Evolutionary conservation across 1,140 invertebrate genomes (phyloP), one percentile per base, ranked within the genome.

Genomic region (Chrysomallon squamiferum): DNA sequence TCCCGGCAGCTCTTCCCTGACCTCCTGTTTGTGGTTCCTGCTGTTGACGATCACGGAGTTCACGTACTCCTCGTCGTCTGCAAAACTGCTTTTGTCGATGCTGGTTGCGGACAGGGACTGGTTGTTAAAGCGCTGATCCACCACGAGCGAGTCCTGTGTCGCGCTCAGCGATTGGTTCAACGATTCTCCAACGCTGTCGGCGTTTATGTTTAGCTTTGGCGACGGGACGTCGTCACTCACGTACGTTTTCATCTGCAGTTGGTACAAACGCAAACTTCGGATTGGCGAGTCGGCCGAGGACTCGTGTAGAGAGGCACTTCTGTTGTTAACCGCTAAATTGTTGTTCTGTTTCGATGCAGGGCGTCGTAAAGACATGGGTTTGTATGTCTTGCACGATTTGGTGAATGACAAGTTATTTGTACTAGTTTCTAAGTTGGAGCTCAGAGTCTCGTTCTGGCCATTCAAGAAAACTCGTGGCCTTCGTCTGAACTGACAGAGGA

Each of bases 401-500:
- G 5, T 38, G 35, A 38, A 38, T 15, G 35, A 38, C 35, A 38
- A 5, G 35, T 38, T 38, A 38, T 38, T 38, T 38, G 35, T 38
- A 15, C 15, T 15, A 38, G 6, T 38, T 15, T 38, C 35, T 5
- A 38, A 15, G 35, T 38, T 38, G 35, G 35, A 38, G 15, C 6
- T 7, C 5, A 38, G 35, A 38, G 35, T 38, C 15, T 38, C 35
- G 35, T 15, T 38, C 35, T 38, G 35, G 15, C 35, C 35, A 15
- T 38, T 68, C 13, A 56, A 59, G 25, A 72, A 68, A 3, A 54
- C 57, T 5, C 72, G 61, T 3, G 65, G 70, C 29, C 68, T 65
- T 5, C 64, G 22, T n/a, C 64, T 43, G 57, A 61, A 72, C 50
- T 61, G 59, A 49, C 74, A 78, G 29, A 56, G 59, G 13, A 78